A percentile compares a stretch with the other conserved stretches of the same genome.
Conservation (phyloP, 2,888 invertebrate species). For the Drosophila cognata region DNA sequence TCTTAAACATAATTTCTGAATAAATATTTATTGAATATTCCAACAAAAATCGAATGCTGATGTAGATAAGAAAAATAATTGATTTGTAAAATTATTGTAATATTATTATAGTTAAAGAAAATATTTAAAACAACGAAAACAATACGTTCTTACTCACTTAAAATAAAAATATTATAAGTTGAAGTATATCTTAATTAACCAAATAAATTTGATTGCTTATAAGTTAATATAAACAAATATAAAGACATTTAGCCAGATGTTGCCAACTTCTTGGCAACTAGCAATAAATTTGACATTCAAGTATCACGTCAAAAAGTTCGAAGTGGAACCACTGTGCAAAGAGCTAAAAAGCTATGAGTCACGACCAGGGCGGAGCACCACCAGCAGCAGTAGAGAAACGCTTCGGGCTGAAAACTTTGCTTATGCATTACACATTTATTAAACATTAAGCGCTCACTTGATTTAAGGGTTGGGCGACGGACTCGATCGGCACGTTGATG, state of each 20-base stretch:
- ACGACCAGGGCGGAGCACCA: constrained; percentile 44
- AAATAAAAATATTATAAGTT: not conserved
- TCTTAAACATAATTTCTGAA: not conserved
- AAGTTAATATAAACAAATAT: not conserved
- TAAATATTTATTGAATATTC: not conserved
- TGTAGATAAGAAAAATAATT: not conserved
- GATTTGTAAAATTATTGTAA: not conserved
- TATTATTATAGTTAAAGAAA: not conserved
- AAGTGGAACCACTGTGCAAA: constrained; percentile 40
- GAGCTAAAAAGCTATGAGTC: constrained; percentile 73
- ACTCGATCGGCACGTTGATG: constrained; percentile 75
- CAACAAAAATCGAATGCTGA: rapidly evolving
- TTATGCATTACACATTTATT: constrained; percentile 79
- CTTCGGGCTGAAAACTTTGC: constrained; percentile 72
- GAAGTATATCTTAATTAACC: not conserved
- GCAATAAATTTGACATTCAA: not conserved
- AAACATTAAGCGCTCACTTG: constrained; percentile 74
- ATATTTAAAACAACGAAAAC: not conserved
- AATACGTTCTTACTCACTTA: not conserved
- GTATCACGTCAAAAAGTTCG: rapidly evolving
- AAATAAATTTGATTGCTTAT: not conserved
- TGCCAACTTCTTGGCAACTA: not conserved
- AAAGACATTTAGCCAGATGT: too few species aligned
- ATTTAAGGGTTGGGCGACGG: constrained; percentile 64
- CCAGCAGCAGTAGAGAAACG: constrained; percentile 40